Conservation (phyloP, 2,797 vertebrate species). For the Avahi laniger region DNA sequence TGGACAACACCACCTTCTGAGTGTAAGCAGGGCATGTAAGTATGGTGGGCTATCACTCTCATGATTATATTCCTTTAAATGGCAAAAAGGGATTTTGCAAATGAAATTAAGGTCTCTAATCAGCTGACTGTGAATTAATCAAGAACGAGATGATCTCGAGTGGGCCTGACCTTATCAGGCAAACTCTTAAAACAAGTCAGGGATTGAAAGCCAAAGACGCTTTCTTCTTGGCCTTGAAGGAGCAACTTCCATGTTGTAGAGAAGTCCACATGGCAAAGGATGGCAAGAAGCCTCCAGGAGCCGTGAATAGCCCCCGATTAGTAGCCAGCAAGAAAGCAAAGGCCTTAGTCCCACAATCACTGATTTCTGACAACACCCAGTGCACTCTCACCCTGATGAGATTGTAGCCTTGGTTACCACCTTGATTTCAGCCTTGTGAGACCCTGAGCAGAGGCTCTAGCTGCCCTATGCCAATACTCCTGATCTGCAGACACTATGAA, state of each 20-base stretch:
- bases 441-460: not conserved
- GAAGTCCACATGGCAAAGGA: accelerated
- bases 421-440: not conserved
- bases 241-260: not conserved
- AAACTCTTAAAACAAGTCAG: not conserved
- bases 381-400: not conserved
- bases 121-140: not conserved
- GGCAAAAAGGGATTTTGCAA: not conserved
- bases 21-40: not conserved
- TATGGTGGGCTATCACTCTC: not conserved
- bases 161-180: not conserved
- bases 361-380: not conserved
- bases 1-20: not conserved
- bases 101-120: not conserved
- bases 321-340: not conserved
- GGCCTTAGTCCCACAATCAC: not conserved
- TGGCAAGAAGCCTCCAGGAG: not conserved
- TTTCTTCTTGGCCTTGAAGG: not conserved
- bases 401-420: not conserved
- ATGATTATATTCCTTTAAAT: not conserved
- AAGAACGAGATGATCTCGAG: not conserved
- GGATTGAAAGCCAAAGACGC: not conserved
- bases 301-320: not conserved
- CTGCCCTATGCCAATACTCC: not conserved
- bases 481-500: not conserved